phyloP scores from a whole-genome alignment of 2,888 invertebrate genomes.

The Catocala fraxini region DNA sequence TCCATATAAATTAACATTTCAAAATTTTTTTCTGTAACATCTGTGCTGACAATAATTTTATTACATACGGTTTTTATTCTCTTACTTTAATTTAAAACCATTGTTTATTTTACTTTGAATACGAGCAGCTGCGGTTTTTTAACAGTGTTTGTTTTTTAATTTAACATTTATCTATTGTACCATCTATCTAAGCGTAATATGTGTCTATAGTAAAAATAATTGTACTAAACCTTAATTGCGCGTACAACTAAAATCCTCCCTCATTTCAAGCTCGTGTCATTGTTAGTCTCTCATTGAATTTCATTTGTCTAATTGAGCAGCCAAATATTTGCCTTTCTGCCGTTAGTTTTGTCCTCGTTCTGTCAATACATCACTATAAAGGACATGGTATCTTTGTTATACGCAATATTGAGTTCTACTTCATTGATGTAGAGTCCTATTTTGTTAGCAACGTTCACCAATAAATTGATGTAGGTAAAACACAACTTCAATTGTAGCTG shows the following conservation, averaged over 20 bases:
- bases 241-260: constrained; percentile 40
- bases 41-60: too few species aligned
- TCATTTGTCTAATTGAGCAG: constrained; percentile 81
- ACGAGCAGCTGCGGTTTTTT: too few species aligned
- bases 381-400: constrained; percentile 57
- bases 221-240: background rate
- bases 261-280: constrained; percentile 56
- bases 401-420: constrained; percentile 54
- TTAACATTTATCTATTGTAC: too few species aligned
- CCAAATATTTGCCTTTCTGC: constrained; percentile 80
- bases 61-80: too few species aligned
- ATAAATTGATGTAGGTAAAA: constrained; percentile 55
- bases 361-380: constrained; percentile 81
- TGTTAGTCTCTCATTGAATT: constrained; percentile 57
- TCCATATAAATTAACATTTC: too few species aligned
- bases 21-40: too few species aligned
- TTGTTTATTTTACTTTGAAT: too few species aligned
- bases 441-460: constrained; percentile 34
- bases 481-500: constrained; percentile 50
- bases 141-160: too few species aligned
- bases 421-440: constrained; percentile 35
- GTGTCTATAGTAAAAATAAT: background rate
- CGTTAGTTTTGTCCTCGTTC: constrained; percentile 78
- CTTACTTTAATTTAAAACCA: too few species aligned
- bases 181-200: too few species aligned